phyloP scores from a whole-genome alignment of 2,888 invertebrate genomes.

The Lycia hirtaria region DNA sequence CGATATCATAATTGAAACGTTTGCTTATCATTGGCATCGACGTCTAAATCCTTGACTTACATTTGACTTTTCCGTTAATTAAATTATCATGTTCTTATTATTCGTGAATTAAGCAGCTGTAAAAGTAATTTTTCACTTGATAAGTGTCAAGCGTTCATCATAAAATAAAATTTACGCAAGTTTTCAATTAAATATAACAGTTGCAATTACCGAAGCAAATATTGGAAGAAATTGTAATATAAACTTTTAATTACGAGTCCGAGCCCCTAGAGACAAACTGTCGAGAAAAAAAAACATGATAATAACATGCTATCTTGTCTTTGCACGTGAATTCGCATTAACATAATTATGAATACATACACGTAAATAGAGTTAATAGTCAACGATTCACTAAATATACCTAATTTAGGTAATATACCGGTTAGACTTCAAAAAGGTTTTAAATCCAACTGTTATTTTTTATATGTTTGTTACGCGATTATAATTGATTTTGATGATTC shows the following conservation, averaged over 20 bases:
- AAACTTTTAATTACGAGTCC: constrained; percentile 16
- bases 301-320: constrained; percentile 1
- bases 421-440: no score
- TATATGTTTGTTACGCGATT: no score
- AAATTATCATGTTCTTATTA: not conserved
- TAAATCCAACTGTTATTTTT: no score
- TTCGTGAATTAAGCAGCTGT: not conserved
- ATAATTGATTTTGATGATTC: no score
- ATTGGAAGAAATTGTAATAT: constrained; percentile 3
- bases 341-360: no score
- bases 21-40: constrained; percentile 13
- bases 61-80: constrained; percentile 18
- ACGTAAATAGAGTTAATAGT: no score
- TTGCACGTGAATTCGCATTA: constrained; percentile 11
- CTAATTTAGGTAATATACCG: no score
- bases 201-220: not conserved
- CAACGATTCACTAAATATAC: no score
- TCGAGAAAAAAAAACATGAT: constrained; percentile 6
- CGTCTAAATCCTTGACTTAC: constrained; percentile 21
- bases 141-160: not conserved
- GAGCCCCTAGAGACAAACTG: constrained; percentile 8
- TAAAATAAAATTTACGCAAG: not conserved
- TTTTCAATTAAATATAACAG: constrained; percentile 4
- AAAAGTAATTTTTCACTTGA: not conserved
- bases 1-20: not conserved